Evolutionary conservation across 1,140 invertebrate genomes (phyloP), one percentile per base, ranked within the genome.

Genomic region (Hylaeus volcanicus): DNA sequence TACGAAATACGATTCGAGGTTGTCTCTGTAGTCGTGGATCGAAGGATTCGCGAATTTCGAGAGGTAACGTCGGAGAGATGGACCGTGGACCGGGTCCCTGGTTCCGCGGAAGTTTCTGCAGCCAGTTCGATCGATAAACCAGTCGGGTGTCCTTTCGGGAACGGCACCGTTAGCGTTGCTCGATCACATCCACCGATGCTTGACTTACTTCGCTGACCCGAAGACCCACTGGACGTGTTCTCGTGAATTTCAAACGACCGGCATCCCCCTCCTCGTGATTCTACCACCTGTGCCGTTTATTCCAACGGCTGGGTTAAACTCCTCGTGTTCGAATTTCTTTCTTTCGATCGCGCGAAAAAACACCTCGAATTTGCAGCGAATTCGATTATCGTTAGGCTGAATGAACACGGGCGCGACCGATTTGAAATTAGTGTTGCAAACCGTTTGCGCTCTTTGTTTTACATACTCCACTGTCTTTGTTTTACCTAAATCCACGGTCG

Each of bases 141-240:
- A 51, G 68, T 61, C 70, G 56, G 71, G 45, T 41, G 51, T 76
- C 80, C 81, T 73, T 86, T 86, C 61, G 56, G 56, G 75, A 78
- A 69, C 86, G 58, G 70, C 64, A 84, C 86, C 86, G 85, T 87
- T 87, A 87, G 41, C 74, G 39, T 81, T 12, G 56, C 71, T 83
- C 81, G 69, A 79, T 83, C 77, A 26, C 80, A 86, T 86, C 79
- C 84, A 86, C 77, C 81, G 88, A 84, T 85, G 74, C 83, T 86
- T 91, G 90, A 87, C 91, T 93, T 91, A 93, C 91, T 92, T 93
- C 65, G 82, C 87, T 92, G 92, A 93, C 92, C 92, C 85, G 89
- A 86, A 93, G 92, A 93, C 92, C 92, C 89, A 92, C 88, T 92
- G 89, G 92, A 88, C 82, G 82, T 88, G 82, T 77, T 88, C 78